Evolutionary conservation across 2,888 invertebrate genomes (phyloP).

Genomic region (Cyrtodaria siliqua): DNA sequence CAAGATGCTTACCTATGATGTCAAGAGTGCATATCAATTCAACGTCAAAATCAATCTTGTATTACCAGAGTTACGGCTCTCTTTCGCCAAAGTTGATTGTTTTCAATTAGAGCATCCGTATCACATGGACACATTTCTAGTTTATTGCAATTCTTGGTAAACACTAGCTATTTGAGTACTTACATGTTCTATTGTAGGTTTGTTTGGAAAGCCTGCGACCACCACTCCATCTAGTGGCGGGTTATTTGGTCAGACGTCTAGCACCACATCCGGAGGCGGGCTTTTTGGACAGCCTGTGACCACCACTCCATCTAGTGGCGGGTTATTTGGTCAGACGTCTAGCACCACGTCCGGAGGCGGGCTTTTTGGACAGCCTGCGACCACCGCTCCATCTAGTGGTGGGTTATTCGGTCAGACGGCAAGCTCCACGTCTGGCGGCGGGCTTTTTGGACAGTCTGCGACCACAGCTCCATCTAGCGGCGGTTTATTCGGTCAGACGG

Average conservation of each 20-base stretch:
- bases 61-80: too few species aligned
- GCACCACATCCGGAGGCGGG: background rate
- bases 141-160: too few species aligned
- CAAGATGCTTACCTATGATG: too few species aligned
- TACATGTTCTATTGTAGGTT: slow-evolving; percentile 1
- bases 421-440: slow-evolving; percentile 15
- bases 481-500: slow-evolving; percentile 39
- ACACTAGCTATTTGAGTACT: too few species aligned
- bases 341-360: background rate
- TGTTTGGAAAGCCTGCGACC: slow-evolving; percentile 13
- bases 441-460: background rate
- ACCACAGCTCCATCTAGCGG: slow-evolving; percentile 9
- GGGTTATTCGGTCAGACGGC: slow-evolving; percentile 42
- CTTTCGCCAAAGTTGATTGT: too few species aligned
- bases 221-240: slow-evolving; percentile 7
- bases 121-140: too few species aligned
- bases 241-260: slow-evolving; percentile 12
- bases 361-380: background rate
- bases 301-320: slow-evolving; percentile 27
- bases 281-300: slow-evolving; percentile 18
- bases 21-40: too few species aligned
- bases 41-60: too few species aligned
- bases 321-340: slow-evolving; percentile 43
- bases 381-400: slow-evolving; percentile 12
- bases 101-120: too few species aligned